Evolutionary conservation across 2,113 vertebrate genomes (phyloP), one percentile per base, ranked within the genome.

Genomic region (Galemys pyrenaicus): DNA sequence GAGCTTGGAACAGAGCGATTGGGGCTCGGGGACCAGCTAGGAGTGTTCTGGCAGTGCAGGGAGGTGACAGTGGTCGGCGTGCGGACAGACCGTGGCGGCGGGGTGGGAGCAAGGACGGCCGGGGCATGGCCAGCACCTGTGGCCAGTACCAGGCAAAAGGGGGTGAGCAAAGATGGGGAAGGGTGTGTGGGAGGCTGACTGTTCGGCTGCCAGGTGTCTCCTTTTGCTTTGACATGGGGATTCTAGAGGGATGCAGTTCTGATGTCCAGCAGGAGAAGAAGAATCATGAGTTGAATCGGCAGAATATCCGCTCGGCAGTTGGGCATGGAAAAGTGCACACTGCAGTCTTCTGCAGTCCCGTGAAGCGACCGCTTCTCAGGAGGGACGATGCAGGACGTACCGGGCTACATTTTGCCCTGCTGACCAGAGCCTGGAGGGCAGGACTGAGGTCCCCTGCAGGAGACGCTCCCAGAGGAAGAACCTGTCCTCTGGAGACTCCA

Each of bases 291-390:
- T 3, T 41, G 64, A 46, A 11, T 56, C 24, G 46, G 54, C 24
- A 32, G 37, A 20, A 49, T 22, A 9, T 75, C 51, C 41, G 8
- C 0, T 4, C 26, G 54, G 11, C 30, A 37, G 26, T 2, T 17
- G 5, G 24, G 3, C 20, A 24, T 80, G 24, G 35, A 81, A 20
- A 85, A 32, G 4, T 32, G 37, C 44, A 26, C 19, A 64, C 11
- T 32, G 28, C 32, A 22, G 1, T 75, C 54, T 46, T 71, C 30
- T 37, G 49, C 37, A 39, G 44, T 30, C 41, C 2, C 9, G 8
- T 0, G 0, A 39, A n/a, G 4, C 28, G 9, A 28, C 28, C 37
- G 1, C 49, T 20, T 35, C 16, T 64, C 6, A 7, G 35, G 32
- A 68, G 77, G 44, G 44, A n/a, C 68, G 60, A 12, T 12, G 2